phyloP scores from a whole-genome alignment of 2,797 vertebrate species.

The Pangasius larnaudii region DNA sequence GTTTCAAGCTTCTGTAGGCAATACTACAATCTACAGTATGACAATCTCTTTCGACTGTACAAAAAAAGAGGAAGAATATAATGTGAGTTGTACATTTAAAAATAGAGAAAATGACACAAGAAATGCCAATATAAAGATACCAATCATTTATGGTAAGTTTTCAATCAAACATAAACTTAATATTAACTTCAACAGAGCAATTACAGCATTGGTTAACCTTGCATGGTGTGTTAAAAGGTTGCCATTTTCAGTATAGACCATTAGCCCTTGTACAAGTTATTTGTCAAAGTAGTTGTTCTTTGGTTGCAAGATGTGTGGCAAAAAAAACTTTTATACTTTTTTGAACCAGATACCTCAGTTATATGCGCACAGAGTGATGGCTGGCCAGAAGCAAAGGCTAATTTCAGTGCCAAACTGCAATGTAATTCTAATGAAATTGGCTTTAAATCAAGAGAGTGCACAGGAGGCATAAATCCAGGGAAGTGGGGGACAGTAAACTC shows the following conservation, averaged over 20 bases:
- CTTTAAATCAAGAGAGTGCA: background rate
- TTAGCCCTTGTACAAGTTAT: background rate
- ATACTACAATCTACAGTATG: background rate
- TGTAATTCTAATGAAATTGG: constrained; percentile 49
- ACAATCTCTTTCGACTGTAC: accelerated
- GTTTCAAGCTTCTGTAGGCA: background rate
- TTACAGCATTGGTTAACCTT: background rate
- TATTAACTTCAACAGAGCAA: background rate
- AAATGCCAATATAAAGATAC: accelerated
- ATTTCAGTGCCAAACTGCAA: background rate
- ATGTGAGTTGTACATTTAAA: constrained; percentile 42
- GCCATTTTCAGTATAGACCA: background rate
- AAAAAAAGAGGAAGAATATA: accelerated
- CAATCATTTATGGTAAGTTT: constrained; percentile 64
- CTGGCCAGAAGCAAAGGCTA: constrained; percentile 61
- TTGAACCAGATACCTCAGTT: accelerated
- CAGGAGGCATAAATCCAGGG: accelerated
- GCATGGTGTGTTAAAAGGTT: background rate
- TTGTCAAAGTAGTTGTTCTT: background rate
- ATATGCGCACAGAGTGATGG: accelerated
- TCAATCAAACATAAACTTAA: background rate
- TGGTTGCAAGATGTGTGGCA: background rate
- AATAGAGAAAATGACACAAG: constrained; percentile 26
- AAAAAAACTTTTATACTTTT: background rate
- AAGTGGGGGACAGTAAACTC: accelerated